phyloP scores from a whole-genome alignment of 2,797 vertebrate species.

The Phalanger gymnotis region DNA sequence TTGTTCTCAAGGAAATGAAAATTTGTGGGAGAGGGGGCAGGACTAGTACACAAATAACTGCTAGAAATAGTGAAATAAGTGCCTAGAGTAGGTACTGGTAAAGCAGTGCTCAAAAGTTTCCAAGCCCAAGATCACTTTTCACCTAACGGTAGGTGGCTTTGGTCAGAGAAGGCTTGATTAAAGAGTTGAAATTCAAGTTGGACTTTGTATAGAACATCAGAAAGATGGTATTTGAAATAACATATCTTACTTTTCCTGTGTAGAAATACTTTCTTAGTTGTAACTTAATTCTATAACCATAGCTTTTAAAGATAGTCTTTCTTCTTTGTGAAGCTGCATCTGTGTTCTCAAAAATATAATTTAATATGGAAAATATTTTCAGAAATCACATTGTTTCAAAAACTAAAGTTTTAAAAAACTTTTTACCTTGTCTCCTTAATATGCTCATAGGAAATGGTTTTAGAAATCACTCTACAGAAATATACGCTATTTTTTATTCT shows the following conservation, averaged over 20 bases:
- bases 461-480: neutral
- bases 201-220: neutral
- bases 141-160: neutral
- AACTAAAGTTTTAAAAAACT: neutral
- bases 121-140: neutral
- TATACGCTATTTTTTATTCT: neutral
- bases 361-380: conserved; percentile 10
- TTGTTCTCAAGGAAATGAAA: neutral
- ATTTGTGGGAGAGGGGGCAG: neutral
- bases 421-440: neutral
- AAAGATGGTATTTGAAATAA: neutral
- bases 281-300: conserved; percentile 33
- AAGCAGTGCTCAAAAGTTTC: neutral
- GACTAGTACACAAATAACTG: neutral
- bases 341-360: conserved; percentile 36
- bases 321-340: conserved; percentile 12
- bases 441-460: neutral
- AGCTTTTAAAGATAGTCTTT: neutral
- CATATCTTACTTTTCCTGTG: conserved; percentile 1
- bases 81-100: neutral
- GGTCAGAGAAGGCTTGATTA: neutral
- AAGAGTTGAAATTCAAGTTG: neutral
- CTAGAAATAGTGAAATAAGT: neutral
- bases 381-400: conserved; percentile 19
- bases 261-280: neutral